These are phyloP conservation scores for Chromoteleia sp. DNA, from an alignment of 2,888 invertebrate genomes.

Conservation along the genomic window DNA sequence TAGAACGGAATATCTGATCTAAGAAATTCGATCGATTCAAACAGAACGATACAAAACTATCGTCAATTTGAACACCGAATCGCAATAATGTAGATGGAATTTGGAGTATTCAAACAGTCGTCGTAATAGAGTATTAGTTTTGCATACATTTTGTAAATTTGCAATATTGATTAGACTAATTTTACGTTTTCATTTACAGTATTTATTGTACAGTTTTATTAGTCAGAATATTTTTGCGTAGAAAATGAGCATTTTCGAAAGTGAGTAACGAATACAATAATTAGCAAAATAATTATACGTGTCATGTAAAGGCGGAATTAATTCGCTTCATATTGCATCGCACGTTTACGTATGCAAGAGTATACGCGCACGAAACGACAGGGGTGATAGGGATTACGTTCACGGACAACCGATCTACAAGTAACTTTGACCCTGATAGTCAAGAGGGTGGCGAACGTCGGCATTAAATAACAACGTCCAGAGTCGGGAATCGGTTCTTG, in stretches of 20 bases:
- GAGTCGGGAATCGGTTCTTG: conserved; percentile 38
- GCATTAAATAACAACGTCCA: conserved; percentile 61
- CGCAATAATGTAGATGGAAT: too few species aligned
- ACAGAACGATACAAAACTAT: too few species aligned
- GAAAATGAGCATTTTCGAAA: conserved; percentile 26
- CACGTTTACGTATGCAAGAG: conserved; percentile 51
- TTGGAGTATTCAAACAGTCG: too few species aligned
- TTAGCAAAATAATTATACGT: conserved; percentile 50
- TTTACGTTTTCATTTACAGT: not conserved
- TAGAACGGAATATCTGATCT: too few species aligned
- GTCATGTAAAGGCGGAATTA: conserved; percentile 52
- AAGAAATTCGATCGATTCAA: too few species aligned
- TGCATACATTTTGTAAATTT: not conserved
- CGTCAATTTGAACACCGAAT: too few species aligned
- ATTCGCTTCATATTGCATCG: conserved; percentile 53
- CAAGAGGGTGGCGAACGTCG: conserved; percentile 50
- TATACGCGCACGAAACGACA: conserved; percentile 15
- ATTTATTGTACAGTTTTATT: conserved; percentile 3
- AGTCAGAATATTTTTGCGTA: conserved; percentile 17
- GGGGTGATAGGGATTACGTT: conserved; percentile 57
- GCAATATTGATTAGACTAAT: too few species aligned
- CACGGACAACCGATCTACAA: conserved; percentile 67
- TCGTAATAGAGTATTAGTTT: conserved; percentile 12
- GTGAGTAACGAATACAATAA: conserved; percentile 39
- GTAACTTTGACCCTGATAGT: conserved; percentile 66